Evolutionary conservation across 2,888 invertebrate species (phyloP), one percentile per base, ranked within the genome.

Genomic region (Galerucella nymphaeae): DNA sequence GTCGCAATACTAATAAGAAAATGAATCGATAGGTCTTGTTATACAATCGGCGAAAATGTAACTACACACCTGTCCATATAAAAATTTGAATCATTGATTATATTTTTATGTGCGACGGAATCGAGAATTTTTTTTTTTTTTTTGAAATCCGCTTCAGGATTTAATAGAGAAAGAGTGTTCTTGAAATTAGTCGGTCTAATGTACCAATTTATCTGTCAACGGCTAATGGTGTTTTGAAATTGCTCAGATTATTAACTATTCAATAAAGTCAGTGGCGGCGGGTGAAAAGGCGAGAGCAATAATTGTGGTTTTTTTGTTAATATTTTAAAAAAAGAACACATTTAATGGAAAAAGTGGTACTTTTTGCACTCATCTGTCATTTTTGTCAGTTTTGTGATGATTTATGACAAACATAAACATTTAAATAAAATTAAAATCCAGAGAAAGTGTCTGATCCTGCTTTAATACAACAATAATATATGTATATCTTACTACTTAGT

Each of bases 151-250:
- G 14, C 14, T 45, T 45, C 5, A 14, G 8, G 48, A 14, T 48
- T 48, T 48, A 48, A 48, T 48, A 6, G n/a, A 48, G 48, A 48
- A 48, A 48, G n/a, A 45, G 45, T 48, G 48, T 48, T 48, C n/a
- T 48, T n/a, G 14, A 48, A n/a, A 48, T 14, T 14, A 8, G 14
- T n/a, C 48, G 48, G 30, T 48, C 48, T 48, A 48, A 48, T 16
- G n/a, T 13, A 45, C 45, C 45, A 45, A 45, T 45, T 45, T 45
- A 45, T 45, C 45, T 45, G 45, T 45, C 45, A 45, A 48, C n/a
- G 14, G 14, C n/a, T 48, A 48, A n/a, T 14, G 48, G 13, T n/a
- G 48, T n/a, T 48, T 48, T 48, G 48, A 6, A 48, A 48, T 48
- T 48, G 8, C n/a, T 14, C 3, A 45, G 30, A 8, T 38, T 38